A percentile compares a stretch with the other conserved stretches of the same genome.
These are phyloP conservation scores for Holotrichia oblita DNA, from an alignment of 1,140 invertebrate species.

Conservation along the genomic window DNA sequence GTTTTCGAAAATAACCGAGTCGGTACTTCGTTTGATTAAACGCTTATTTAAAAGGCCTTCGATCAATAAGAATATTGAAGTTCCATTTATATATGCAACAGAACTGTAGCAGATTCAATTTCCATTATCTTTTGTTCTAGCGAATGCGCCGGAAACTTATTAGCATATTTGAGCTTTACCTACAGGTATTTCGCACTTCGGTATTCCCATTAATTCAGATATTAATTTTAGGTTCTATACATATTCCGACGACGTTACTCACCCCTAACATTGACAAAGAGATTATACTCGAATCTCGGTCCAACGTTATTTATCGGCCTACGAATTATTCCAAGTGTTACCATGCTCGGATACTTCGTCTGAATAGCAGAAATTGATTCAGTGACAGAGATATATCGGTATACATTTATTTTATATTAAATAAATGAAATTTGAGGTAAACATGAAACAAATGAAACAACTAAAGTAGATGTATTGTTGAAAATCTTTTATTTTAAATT, in stretches of 20 bases:
- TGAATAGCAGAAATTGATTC: slow-evolving; percentile 1
- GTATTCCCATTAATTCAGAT: slow-evolving; percentile 27
- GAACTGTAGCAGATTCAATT: background rate
- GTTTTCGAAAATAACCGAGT: background rate
- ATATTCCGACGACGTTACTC: background rate
- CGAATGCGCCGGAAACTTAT: slow-evolving; percentile 11
- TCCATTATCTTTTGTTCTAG: slow-evolving; percentile 4
- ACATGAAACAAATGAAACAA: background rate
- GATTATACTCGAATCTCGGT: background rate
- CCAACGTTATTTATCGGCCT: background rate
- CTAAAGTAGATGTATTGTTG: too few species aligned
- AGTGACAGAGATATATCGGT: background rate
- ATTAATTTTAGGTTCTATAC: slow-evolving; percentile 22
- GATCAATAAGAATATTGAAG: background rate
- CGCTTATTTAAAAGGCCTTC: background rate
- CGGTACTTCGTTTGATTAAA: background rate
- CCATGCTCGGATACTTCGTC: background rate
- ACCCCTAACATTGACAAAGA: background rate
- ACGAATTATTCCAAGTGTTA: background rate
- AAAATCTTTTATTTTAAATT: slow-evolving; percentile 22
- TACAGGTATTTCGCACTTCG: slow-evolving; percentile 14
- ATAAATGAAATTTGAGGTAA: background rate
- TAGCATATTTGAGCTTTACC: slow-evolving; percentile 15
- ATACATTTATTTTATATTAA: background rate
- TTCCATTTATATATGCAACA: slow-evolving; percentile 5